Conservation (phyloP, 2,888 invertebrate species). For the Asteroscopus sphinx region DNA sequence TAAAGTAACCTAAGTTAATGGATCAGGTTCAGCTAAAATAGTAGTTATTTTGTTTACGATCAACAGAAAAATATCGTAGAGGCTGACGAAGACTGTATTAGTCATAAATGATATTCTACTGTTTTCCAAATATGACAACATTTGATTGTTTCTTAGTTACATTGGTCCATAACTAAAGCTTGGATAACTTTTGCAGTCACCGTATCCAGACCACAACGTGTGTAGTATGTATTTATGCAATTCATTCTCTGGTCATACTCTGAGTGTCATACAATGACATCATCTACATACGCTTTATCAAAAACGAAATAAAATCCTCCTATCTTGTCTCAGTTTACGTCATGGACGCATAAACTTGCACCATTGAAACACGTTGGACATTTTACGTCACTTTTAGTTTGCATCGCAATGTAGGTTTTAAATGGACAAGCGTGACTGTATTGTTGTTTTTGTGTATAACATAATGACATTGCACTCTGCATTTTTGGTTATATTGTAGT, state of each 20-base stretch:
- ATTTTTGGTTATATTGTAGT: too few relatives aligned
- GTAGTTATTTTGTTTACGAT: too few relatives aligned
- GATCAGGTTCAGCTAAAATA: too few relatives aligned
- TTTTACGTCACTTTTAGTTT: conserved; percentile 36
- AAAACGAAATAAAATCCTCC: conserved; percentile 16
- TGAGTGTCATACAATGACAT: conserved; percentile 12
- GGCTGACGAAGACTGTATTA: too few relatives aligned
- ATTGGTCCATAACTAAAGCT: too few relatives aligned
- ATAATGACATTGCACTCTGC: too few relatives aligned
- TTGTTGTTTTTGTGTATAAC: conserved; percentile 2
- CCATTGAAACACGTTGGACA: conserved; percentile 22
- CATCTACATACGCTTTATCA: conserved; percentile 3
- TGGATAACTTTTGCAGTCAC: background rate
- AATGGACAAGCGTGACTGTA: conserved; percentile 15
- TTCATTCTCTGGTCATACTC: background rate
- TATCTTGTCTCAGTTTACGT: conserved; percentile 8
- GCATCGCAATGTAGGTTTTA: conserved; percentile 27
- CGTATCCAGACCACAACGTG: background rate
- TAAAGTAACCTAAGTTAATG: too few relatives aligned
- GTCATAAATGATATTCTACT: too few relatives aligned
- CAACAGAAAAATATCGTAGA: too few relatives aligned
- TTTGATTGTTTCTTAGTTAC: too few relatives aligned
- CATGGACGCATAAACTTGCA: conserved; percentile 29
- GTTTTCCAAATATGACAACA: too few relatives aligned
- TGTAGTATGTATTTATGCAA: background rate